Base-by-base conservation (phyloP, 2,797 vertebrate species). In the Salmo trutta region DNA sequence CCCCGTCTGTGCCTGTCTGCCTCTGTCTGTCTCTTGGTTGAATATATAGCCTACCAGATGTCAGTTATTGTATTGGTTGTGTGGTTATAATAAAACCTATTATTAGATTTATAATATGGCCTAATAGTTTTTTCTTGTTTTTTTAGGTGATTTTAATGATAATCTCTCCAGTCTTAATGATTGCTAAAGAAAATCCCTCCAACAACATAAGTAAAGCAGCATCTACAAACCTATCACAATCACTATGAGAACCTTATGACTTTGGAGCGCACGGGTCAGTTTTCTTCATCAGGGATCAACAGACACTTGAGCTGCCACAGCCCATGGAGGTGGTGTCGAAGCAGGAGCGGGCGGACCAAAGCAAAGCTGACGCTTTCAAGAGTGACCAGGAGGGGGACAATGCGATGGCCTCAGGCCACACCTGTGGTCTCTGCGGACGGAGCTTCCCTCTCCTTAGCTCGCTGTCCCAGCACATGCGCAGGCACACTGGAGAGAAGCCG, bases 401-500 rank as follows among this genome's bases (percentile, higher is more conserved):
- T 12, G 10, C 8, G 59, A 62, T 88, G 83, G 86, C 89, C 19
- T 47, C 41, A 14, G 96, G 95, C 83, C 96, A 99, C 84, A 96
- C 95, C 81, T 99, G 98, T 78, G 96, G 95, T 74, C 96, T 99
- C 53, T 99, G 98, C 0, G 97, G 97, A 79, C 97, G 98, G 78
- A 96, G 95, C 90, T 99, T 99, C 77, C 96, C 97, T 59, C 98
- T 99, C 74, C 96, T 98, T 86, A 99, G 98, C 90, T 99, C 98
- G 0, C 90, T 99, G 82, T 99, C 98, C 0, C 97, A 99, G 91
- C 98, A 99, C 91, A 99, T 99, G 98, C 95, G 98, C 76, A 96
- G 98, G 83, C 98, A 99, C 93, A 99, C 98, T 0, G 94, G 96
- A 5, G 98, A 98, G 91, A 99, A 99, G 88, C 98, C 98, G 15